These are phyloP conservation scores for Tetraneura akinire DNA, from an alignment of 1,140 invertebrate species.

Conservation along the genomic window DNA sequence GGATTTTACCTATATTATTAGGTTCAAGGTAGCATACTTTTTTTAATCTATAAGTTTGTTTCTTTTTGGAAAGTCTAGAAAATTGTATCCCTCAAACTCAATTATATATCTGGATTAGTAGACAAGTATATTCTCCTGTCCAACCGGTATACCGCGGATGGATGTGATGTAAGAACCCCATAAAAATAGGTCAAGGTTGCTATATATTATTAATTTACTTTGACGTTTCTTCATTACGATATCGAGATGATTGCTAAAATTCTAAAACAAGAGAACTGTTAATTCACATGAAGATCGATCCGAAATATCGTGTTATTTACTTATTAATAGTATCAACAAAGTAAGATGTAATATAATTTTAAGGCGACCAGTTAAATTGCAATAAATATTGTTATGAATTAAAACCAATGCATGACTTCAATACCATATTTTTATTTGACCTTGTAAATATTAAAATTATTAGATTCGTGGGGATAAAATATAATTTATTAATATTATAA, in stretches of 20 bases:
- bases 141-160: conserved; percentile 16
- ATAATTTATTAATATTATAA: too few relatives aligned
- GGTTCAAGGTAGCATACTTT: conserved; percentile 20
- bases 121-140: not conserved
- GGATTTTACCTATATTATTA: too few relatives aligned
- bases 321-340: too few relatives aligned
- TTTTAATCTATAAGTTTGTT: not conserved
- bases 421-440: too few relatives aligned
- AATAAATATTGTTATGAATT: too few relatives aligned
- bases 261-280: not conserved
- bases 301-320: too few relatives aligned
- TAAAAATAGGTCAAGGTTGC: conserved; percentile 36
- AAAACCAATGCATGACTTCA: too few relatives aligned
- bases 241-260: conserved; percentile 18
- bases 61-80: conserved; percentile 31
- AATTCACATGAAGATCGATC: conserved; percentile 17
- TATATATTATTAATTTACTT: conserved; percentile 1
- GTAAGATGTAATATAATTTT: not conserved
- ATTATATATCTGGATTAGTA: not conserved
- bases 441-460: not conserved
- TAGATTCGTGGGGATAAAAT: too few relatives aligned
- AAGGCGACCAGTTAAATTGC: not conserved
- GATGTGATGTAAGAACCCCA: conserved; percentile 29
- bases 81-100: not conserved
- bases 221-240: conserved; percentile 33